Evolutionary conservation across 1,140 invertebrate genomes (phyloP).

Genomic region (Araneus ventricosus): DNA sequence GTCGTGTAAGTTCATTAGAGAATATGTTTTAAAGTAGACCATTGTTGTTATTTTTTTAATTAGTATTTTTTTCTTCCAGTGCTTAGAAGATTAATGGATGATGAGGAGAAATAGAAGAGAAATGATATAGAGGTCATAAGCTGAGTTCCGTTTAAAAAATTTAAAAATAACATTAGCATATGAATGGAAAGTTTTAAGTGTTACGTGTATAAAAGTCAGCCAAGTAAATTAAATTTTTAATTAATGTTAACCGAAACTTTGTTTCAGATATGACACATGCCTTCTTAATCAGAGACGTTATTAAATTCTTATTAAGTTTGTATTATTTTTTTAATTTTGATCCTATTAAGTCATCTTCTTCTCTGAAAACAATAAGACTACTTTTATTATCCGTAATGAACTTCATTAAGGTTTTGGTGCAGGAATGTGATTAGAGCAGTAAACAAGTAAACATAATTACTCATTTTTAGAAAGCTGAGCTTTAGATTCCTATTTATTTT

Average conservation of each 20-base stretch:
- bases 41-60: not conserved
- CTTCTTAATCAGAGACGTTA: not conserved
- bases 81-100: slow-evolving; percentile 2
- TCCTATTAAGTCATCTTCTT: no score
- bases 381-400: no score
- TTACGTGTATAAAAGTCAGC: not conserved
- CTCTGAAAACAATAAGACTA: no score
- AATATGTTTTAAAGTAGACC: not conserved
- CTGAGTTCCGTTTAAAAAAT: not conserved
- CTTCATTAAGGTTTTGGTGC: no score
- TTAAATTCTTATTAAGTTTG: not conserved
- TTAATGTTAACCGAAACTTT: not conserved
- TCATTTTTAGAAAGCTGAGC: no score
- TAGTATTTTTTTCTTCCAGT: not conserved
- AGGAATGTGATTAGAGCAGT: no score
- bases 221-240: slow-evolving; percentile 16
- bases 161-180: slow-evolving; percentile 16
- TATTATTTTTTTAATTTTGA: not conserved
- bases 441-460: no score
- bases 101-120: not conserved
- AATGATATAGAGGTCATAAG: slow-evolving; percentile 7
- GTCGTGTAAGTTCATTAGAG: not conserved
- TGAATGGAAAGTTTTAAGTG: slow-evolving; percentile 14
- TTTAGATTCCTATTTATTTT: no score
- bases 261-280: not conserved